Evolutionary conservation across 2,113 vertebrate species (phyloP).

Genomic region (Motacilla alba): DNA sequence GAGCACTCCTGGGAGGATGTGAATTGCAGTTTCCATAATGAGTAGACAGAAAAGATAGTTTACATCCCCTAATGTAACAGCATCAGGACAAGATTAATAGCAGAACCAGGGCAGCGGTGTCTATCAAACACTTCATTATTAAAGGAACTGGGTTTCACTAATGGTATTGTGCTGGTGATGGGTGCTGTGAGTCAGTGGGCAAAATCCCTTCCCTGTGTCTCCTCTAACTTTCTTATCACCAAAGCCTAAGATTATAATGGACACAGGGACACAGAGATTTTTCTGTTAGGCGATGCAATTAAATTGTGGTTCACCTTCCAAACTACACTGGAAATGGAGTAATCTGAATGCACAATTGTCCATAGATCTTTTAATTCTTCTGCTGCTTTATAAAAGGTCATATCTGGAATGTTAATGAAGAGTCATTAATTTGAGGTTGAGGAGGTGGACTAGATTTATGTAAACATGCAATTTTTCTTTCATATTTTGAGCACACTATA

Average conservation of each 20-base stretch:
- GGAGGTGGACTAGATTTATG: neutral
- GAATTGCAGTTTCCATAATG: conserved; percentile 58
- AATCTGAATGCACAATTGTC: neutral
- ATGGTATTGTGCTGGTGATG: conserved; percentile 30
- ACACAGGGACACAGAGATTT: neutral
- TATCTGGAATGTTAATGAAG: conserved; percentile 1
- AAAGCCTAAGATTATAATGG: conserved; percentile 14
- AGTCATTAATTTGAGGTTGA: neutral
- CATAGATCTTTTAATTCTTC: neutral
- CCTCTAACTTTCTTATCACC: conserved; percentile 12
- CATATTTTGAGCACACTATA: neutral
- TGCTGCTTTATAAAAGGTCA: neutral
- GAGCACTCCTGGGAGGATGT: conserved; percentile 60
- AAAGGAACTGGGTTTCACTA: conserved; percentile 11
- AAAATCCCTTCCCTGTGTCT: conserved; percentile 15
- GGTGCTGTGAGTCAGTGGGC: conserved; percentile 14
- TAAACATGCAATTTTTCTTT: neutral
- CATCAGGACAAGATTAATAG: conserved; percentile 54
- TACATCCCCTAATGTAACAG: conserved; percentile 45
- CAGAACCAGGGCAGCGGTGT: neutral
- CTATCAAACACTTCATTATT: conserved; percentile 45
- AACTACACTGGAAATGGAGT: neutral
- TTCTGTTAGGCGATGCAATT: neutral
- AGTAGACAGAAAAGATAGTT: conserved; percentile 60
- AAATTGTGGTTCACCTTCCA: conserved; percentile 9